Evolutionary conservation across 2,888 invertebrate genomes (phyloP), one percentile per base, ranked within the genome.

Genomic region (Aquatica leii): DNA sequence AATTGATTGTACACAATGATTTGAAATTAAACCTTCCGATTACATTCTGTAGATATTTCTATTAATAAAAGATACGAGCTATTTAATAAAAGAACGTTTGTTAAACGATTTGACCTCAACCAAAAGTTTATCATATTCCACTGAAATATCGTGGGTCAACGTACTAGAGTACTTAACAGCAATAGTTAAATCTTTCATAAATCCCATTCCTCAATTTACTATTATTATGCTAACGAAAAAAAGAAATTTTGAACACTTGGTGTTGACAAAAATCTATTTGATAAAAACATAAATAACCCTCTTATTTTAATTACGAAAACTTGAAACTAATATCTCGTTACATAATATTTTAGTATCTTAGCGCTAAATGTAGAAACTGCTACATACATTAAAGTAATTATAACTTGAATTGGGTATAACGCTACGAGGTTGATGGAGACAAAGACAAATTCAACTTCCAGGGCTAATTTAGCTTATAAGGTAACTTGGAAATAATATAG

Each of bases 351-450:
- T 58, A 59, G 35, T 53, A 63, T 63, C 63, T 63, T 63, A 61
- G 54, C 59, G 59, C 41, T 52, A 54, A 63, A 58, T 63, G 53
- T 53, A 35, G 59, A 59, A 63, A 63, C 63, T 63, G 41, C 63
- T 58, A 63, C 63, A 54, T 54, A 62, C 63, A 63, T 63, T 63
- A 63, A 63, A 63, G 63, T 59, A 63, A 63, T 63, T 63, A 63
- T 63, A 63, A 63, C 58, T 63, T 63, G 63, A 63, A 63, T 63
- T 58, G 58, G 54, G 63, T 63, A 59, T 63, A 54, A 58, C 63
- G 54, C 53, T 50, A 37, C 14, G 63, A 59, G 50, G 48, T 54
- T 24, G 53, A 54, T 59, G 58, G 58, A 63, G 59, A 63, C 63
- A 63, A 59, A 63, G 63, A 63, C 53, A 63, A 63, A 63, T 63